Evolutionary conservation across 2,797 vertebrate species (phyloP).

Genomic region (Sandelia bainsii): DNA sequence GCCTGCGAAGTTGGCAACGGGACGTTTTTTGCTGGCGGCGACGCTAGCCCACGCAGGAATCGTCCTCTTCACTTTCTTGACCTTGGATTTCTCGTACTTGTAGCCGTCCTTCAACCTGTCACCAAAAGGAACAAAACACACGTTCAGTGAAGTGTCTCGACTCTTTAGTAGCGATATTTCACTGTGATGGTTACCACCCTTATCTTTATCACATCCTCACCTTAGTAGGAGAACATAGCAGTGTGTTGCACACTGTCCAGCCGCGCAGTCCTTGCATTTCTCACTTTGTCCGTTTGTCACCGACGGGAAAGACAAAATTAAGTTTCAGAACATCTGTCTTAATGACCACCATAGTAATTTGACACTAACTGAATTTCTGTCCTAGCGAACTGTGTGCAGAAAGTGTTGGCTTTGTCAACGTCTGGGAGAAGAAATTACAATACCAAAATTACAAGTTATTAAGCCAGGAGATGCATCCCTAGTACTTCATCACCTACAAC

Average conservation of each 20-base stretch:
- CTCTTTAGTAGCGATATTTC: constrained; percentile 79
- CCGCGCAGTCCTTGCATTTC: constrained; percentile 84
- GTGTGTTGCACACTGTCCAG: constrained; percentile 83
- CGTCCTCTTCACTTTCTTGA: constrained; percentile 95
- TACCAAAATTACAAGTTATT: background rate
- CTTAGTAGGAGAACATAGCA: constrained; percentile 85
- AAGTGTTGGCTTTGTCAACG: constrained; percentile 23
- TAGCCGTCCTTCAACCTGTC: constrained; percentile 88
- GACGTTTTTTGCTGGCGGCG: constrained; percentile 90
- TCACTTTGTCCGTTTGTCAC: constrained; percentile 80
- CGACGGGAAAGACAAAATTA: constrained; percentile 78
- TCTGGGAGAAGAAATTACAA: constrained; percentile 56
- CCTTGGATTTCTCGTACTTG: constrained; percentile 88
- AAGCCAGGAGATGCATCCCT: background rate
- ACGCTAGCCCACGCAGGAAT: constrained; percentile 98
- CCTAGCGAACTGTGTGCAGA: constrained; percentile 18
- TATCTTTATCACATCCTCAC: constrained; percentile 81
- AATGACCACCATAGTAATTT: constrained; percentile 63
- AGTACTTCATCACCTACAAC: background rate
- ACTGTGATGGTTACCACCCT: constrained; percentile 81
- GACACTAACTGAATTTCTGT: constrained; percentile 33
- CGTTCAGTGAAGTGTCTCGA: constrained; percentile 54
- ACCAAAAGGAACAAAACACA: constrained; percentile 58
- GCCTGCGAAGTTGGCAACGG: constrained; percentile 88
- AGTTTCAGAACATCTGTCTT: constrained; percentile 81